Conservation (phyloP, 2,888 invertebrate genomes). For the Oscheius sp. region DNA sequence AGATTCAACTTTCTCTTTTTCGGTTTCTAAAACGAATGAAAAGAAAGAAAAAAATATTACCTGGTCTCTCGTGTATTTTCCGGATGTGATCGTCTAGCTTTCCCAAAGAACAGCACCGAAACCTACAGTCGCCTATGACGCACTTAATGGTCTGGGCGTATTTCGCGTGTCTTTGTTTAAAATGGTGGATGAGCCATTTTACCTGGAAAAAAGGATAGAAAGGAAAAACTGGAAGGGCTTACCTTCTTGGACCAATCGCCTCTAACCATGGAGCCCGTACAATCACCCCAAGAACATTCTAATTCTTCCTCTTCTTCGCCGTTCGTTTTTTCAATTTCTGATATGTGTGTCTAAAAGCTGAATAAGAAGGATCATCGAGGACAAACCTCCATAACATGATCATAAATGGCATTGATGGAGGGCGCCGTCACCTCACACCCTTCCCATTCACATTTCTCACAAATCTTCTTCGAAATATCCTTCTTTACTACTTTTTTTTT, state of each 20-base stretch:
- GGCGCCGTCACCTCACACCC: conserved; percentile 3
- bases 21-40: too few relatives aligned
- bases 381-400: conserved; percentile 28
- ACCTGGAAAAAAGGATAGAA: conserved; percentile 4
- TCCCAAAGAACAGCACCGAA: background rate
- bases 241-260: conserved; percentile 30
- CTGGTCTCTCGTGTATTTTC: conserved; percentile 5
- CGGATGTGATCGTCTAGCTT: conserved; percentile 29
- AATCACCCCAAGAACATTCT: conserved; percentile 23
- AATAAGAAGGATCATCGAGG: background rate
- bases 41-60: too few relatives aligned
- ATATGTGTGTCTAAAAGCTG: conserved; percentile 12
- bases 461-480: background rate
- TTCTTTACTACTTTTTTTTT: background rate
- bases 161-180: conserved; percentile 19
- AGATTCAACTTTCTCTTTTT: too few relatives aligned
- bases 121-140: conserved; percentile 17
- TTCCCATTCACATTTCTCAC: conserved; percentile 5
- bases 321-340: background rate
- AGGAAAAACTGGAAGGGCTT: too few relatives aligned
- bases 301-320: conserved; percentile 3
- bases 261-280: conserved; percentile 20
- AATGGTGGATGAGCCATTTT: conserved; percentile 24
- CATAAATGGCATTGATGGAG: conserved; percentile 5
- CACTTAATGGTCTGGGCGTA: conserved; percentile 27